Evolutionary conservation across 2,113 vertebrate species (phyloP).

Genomic region (Xerus inauris): DNA sequence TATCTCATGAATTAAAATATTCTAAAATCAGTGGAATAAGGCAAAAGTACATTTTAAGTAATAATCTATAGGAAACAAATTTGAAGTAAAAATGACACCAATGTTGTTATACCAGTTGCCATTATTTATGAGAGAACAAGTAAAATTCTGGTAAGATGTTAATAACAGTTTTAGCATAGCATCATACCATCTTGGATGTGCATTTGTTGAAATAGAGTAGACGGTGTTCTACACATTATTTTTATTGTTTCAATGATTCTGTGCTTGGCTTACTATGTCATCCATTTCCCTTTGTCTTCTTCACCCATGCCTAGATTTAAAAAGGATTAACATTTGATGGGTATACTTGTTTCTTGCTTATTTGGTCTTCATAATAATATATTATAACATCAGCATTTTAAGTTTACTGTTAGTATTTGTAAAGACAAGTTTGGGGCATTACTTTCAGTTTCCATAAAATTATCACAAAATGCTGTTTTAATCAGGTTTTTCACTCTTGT

Average conservation of each 20-base stretch:
- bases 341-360: no score
- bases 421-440: no score
- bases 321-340: no score
- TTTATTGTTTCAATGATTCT: neutral
- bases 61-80: neutral
- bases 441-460: no score
- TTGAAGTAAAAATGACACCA: neutral
- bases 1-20: neutral
- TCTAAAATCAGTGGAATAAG: neutral
- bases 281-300: neutral
- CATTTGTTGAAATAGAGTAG: neutral
- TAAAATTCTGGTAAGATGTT: neutral
- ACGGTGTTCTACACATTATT: neutral
- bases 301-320: neutral
- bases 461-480: no score
- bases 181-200: neutral
- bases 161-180: neutral
- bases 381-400: no score
- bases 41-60: neutral
- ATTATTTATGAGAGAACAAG: neutral
- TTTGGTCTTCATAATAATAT: no score
- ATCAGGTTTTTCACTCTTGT: no score
- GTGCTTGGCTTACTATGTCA: neutral
- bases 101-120: neutral
- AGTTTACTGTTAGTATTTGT: no score